phyloP scores from a whole-genome alignment of 2,888 invertebrate species.

The Melinaea menophilus region DNA sequence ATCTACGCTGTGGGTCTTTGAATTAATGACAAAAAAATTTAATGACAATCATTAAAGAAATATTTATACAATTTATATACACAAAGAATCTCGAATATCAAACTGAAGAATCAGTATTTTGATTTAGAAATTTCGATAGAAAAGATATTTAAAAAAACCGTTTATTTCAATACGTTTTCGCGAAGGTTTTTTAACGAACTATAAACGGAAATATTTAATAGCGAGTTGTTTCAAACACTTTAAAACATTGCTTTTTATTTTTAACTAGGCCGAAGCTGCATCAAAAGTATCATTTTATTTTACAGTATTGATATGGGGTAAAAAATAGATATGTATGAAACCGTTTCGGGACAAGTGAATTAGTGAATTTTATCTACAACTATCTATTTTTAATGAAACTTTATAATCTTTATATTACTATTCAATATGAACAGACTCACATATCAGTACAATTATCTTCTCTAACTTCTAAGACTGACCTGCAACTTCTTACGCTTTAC shows the following conservation, averaged over 20 bases:
- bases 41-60: background rate
- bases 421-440: slow-evolving; percentile 48
- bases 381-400: slow-evolving; percentile 10
- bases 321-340: background rate
- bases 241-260: too few relatives aligned
- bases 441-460: slow-evolving; percentile 61
- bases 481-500: slow-evolving; percentile 41
- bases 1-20: slow-evolving; percentile 9
- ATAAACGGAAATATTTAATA: too few relatives aligned
- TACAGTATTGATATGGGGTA: slow-evolving; percentile 5
- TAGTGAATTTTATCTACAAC: slow-evolving; percentile 3
- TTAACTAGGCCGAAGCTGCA: background rate
- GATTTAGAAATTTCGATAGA: too few relatives aligned
- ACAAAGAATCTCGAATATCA: too few relatives aligned
- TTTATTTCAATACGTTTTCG: too few relatives aligned
- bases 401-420: background rate
- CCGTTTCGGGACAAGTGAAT: slow-evolving; percentile 1
- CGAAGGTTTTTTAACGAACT: too few relatives aligned
- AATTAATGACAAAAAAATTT: slow-evolving; percentile 1
- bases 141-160: too few relatives aligned
- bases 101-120: too few relatives aligned
- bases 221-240: too few relatives aligned
- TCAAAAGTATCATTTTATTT: slow-evolving; percentile 12
- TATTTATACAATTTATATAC: background rate
- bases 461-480: slow-evolving; percentile 64